phyloP scores from a whole-genome alignment of 2,113 vertebrate species.

The Antechinus stuartii region DNA sequence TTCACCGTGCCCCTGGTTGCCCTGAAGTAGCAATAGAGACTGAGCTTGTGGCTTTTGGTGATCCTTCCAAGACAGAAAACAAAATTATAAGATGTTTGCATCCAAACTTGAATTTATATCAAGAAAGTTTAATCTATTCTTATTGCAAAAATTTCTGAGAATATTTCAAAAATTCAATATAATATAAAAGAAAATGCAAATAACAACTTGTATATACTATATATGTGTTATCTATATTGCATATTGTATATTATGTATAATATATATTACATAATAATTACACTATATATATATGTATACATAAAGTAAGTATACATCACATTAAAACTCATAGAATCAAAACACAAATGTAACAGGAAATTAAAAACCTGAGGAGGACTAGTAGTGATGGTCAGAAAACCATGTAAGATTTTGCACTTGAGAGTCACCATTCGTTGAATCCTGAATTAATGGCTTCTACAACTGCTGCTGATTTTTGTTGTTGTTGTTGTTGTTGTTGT shows the following conservation, averaged over 20 bases:
- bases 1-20: neutral
- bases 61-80: slow-evolving; percentile 16
- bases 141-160: slow-evolving; percentile 22
- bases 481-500: too few relatives aligned
- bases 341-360: slow-evolving; percentile 17
- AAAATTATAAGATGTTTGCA: slow-evolving; percentile 54
- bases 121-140: slow-evolving; percentile 37
- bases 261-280: too few relatives aligned
- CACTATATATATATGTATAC: too few relatives aligned
- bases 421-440: slow-evolving; percentile 80
- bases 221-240: too few relatives aligned
- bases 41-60: neutral
- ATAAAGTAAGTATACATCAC: slow-evolving; percentile 57
- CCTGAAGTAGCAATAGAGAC: neutral
- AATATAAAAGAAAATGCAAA: slow-evolving; percentile 73
- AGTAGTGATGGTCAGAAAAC: slow-evolving; percentile 81
- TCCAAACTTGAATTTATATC: slow-evolving; percentile 6
- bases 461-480: slow-evolving; percentile 85
- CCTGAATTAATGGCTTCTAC: slow-evolving; percentile 87
- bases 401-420: slow-evolving; percentile 59
- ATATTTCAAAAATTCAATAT: neutral
- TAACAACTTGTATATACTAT: slow-evolving; percentile 78
- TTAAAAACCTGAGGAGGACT: slow-evolving; percentile 72
- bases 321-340: slow-evolving; percentile 65
- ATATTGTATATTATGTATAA: too few relatives aligned